Percentiles rank a stretch among this genome's conserved stretches.
These are phyloP conservation scores for Zosterops pallidus DNA, from an alignment of 2,113 vertebrate species.

Conservation along the genomic window DNA sequence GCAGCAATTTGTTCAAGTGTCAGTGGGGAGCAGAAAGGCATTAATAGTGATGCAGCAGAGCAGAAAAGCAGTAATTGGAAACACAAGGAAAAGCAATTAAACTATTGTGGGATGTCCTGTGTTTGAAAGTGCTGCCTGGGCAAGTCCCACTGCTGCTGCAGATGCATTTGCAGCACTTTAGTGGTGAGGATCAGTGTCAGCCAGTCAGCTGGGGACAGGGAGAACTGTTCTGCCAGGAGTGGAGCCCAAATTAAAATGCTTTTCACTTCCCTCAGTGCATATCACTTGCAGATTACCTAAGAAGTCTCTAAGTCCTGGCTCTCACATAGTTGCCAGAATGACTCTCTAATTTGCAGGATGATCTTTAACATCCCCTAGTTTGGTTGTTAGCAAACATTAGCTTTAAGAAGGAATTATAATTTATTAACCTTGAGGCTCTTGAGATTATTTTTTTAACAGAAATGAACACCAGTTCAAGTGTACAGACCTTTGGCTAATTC, in stretches of 20 bases:
- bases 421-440: background rate
- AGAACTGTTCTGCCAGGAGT: background rate
- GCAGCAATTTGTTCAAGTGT: background rate
- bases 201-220: background rate
- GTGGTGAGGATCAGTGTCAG: background rate
- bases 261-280: fast-evolving
- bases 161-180: background rate
- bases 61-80: background rate
- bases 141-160: background rate
- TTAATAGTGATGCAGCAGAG: background rate
- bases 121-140: background rate
- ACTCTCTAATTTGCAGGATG: background rate
- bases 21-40: background rate
- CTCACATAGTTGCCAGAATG: background rate
- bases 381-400: background rate
- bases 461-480: background rate
- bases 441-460: background rate
- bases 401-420: background rate
- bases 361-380: background rate
- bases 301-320: background rate
- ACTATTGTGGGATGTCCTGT: background rate
- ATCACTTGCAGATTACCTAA: background rate
- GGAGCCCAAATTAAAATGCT: background rate
- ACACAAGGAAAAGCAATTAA: background rate
- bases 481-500: background rate